Evolutionary conservation across 1,140 invertebrate species (phyloP).

Genomic region (Leguminivora glycinivorella): DNA sequence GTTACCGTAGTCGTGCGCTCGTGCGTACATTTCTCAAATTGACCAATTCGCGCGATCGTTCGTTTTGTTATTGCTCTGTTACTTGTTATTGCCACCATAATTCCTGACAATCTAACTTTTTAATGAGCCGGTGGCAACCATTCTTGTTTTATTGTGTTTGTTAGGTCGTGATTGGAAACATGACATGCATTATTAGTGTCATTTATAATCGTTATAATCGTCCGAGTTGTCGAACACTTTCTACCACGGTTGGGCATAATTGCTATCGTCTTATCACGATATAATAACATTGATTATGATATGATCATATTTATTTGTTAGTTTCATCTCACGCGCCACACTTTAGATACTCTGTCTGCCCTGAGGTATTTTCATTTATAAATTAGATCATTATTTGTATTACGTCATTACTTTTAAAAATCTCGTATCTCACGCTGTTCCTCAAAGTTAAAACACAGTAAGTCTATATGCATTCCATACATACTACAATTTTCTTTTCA

Average conservation of each 20-base stretch:
- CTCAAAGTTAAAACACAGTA: too few species aligned
- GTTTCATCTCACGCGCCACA: too few species aligned
- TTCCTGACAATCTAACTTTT: slow-evolving; percentile 5
- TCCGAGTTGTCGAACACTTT: neutral
- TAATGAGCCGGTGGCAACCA: slow-evolving; percentile 7
- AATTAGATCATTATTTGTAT: too few species aligned
- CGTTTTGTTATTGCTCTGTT: slow-evolving; percentile 22
- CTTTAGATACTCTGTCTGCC: too few species aligned
- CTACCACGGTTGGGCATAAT: neutral
- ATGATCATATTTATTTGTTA: too few species aligned
- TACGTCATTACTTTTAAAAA: too few species aligned
- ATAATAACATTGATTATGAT: slow-evolving; percentile 1
- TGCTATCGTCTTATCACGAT: neutral
- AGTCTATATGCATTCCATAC: too few species aligned
- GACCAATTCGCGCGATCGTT: slow-evolving; percentile 26
- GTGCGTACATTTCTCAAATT: slow-evolving; percentile 28
- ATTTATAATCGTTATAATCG: neutral
- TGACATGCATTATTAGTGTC: neutral
- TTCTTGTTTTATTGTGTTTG: neutral
- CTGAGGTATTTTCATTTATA: too few species aligned
- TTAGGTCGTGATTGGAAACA: neutral
- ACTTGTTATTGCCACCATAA: slow-evolving; percentile 20
- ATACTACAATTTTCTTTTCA: too few species aligned
- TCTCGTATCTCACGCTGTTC: too few species aligned
- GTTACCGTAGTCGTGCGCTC: slow-evolving; percentile 21